Base-by-base conservation (phyloP, 2,113 vertebrate genomes). In the Leptodactylus fuscus region DNA sequence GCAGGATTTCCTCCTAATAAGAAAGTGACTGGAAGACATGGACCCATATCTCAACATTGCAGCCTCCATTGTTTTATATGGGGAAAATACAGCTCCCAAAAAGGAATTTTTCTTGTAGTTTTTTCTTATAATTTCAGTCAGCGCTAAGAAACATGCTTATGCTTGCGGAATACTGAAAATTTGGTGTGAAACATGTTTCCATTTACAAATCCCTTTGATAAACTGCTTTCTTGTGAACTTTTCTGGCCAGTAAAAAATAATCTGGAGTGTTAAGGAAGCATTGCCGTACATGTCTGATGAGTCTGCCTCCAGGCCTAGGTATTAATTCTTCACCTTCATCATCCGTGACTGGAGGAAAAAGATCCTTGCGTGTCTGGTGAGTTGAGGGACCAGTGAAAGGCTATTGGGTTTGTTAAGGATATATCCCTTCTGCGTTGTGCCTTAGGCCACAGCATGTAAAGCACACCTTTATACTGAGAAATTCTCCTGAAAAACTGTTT, bases 271-370 rank as follows among this genome's bases (percentile, higher is more conserved):
- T 46, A 49, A 29, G 44, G 75, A 78, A 55, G 22, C 60, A 85
- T 29, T 20, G 24, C 18, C 20, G 62, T 48, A n/a, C 65, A 44
- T 55, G 22, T 69, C 32, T n/a, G 49, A 71, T 80, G 8, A 70
- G 49, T 48, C 83, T 79, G 75, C 83, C 62, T 78, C 34, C 32
- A 85, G 75, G 75, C 83, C 10, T 12, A 44, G 62, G 44, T 85
- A 85, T 83, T 75, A 83, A 78, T 85, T 34, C 74, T 77, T 67
- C 58, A 85, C 73, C 73, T 85, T 85, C 74, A 85, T 79, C 60
- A 79, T 79, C 74, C 34, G 74, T 85, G 41, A 32, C 83, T 85
- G 62, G 27, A 79, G 46, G 29, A 78, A 78, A n/a, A 41, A 53
- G 46, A 78, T 78, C 60, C 83, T 65, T 38, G 32, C 24, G 74